Base-by-base conservation (phyloP, 2,888 invertebrate genomes). In the Branchipolynoe longqiensis region DNA sequence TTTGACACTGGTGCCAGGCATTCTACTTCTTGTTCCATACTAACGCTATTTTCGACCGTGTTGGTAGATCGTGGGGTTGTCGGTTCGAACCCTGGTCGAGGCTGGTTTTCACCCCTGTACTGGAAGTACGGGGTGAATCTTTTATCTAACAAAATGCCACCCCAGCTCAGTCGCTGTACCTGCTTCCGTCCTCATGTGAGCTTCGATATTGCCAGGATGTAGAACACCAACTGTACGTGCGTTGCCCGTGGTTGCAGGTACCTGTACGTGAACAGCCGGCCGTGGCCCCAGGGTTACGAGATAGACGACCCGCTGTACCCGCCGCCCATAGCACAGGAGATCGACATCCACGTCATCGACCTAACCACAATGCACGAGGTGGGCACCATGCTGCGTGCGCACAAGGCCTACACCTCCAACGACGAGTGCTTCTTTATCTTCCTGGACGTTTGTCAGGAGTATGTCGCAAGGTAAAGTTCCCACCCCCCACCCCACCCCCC, bases 371-470 rank as follows among this genome's bases (percentile, higher is more conserved):
- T 97, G 86, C 95, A 96, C 91, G 95, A 93, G 90, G 96, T 97
- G 3, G 97, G 97, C 3, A 96, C 95, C 85, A 96, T 97, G 96
- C 93, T 96, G 40, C 94, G 96, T 86, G 95, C 96, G 0, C 97
- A 97, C 92, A 96, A 96, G 92, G 97, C 97, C 0, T 97, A 96
- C 92, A 97, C 97, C 1, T 96, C 97, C 0, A 97, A 97, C 91
- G 96, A 96, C 85, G 97, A 97, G 91, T 97, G 97, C 90, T 97
- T 97, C 92, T 97, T 97, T 91, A 97, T 97, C 91, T 97, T 97
- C 93, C 94, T 97, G 73, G 97, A 97, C 92, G 97, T 97, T 4
- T 96, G 96, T 90, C 95, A 96, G 89, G 96, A 96, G 92, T 97
- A 96, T 93, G 96, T 97, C 14, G 97, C 97, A 59, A 97, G 96